These are phyloP conservation scores for Myopa tessellatipennis DNA, from an alignment of 2,888 invertebrate species.

Conservation along the genomic window DNA sequence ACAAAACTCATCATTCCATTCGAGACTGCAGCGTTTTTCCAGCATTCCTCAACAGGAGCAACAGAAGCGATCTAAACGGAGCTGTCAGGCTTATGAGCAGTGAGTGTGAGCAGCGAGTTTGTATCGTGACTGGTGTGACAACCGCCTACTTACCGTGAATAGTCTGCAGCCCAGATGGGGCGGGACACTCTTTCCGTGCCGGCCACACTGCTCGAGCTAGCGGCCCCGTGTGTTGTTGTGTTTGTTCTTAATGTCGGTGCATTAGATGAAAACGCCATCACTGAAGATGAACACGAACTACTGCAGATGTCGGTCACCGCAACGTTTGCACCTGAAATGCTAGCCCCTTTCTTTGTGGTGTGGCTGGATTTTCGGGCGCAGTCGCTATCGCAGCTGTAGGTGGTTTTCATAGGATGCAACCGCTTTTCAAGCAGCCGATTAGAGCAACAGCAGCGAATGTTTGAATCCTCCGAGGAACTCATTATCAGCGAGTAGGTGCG, in stretches of 20 bases:
- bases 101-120: background rate
- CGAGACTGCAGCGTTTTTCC: conserved; percentile 15
- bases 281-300: conserved; percentile 49
- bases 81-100: background rate
- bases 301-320: conserved; percentile 45
- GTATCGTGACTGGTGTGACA: conserved; percentile 9
- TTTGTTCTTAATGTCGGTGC: conserved; percentile 54
- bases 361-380: conserved; percentile 37
- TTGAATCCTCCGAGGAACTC: conserved; percentile 69
- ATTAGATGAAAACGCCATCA: conserved; percentile 52
- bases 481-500: conserved; percentile 69
- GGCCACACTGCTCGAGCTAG: conserved; percentile 57
- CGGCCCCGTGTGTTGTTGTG: conserved; percentile 57
- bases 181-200: conserved; percentile 54
- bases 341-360: conserved; percentile 60
- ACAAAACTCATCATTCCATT: conserved; percentile 14
- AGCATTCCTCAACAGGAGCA: conserved; percentile 26
- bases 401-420: conserved; percentile 62
- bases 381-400: conserved; percentile 61
- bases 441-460: conserved; percentile 59
- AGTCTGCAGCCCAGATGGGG: conserved; percentile 75
- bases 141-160: conserved; percentile 72
- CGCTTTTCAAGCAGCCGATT: conserved; percentile 40
- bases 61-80: background rate
- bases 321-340: conserved; percentile 31